Evolutionary conservation across 2,888 invertebrate genomes (phyloP), one percentile per base, ranked within the genome.

Genomic region (Molanna angustata): DNA sequence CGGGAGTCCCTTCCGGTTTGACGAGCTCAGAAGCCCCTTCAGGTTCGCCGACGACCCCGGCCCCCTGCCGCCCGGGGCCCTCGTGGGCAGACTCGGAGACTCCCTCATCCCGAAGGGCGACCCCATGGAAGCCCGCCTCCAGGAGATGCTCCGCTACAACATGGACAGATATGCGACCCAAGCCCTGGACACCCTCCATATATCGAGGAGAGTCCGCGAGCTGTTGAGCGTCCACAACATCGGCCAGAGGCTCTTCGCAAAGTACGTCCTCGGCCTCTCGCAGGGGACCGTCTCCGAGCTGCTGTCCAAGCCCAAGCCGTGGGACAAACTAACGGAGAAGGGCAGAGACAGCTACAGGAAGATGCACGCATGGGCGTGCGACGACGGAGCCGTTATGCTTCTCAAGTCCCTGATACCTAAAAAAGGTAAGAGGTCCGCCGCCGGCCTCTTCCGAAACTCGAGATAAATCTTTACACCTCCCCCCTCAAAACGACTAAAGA

Each of bases 291-390:
- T 99, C 42, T 95, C 95, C 61, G 99, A 99, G 76, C 78, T 99
- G 65, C 82, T 99, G 59, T 97, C 97, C 62, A 99, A 99, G 71
- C 99, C 99, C 49, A 97, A 99, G 71, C 96, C 96, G 11, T 99
- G 99, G 99, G 96, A 97, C 78, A 98, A 98, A 76, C 80, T 99
- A 67, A 99, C 99, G 53, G 99, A 99, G 78, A 99, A 99, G 73
- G 99, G 99, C 27, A 81, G 98, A 50, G 99, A 99, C 78, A 97
- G 97, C 64, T 99, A 99, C 78, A 81, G 99, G 67, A 97, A 98
- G 78, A 99, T 99, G 95, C 95, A 97, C 77, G 94, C 94, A 65
- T 99, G 99, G 99, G 94, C 97, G 62, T 91, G 91, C 72, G 98
- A 98, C 78, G 96, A 97, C 69, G 89, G 90, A 66, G 96, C 98